These are phyloP conservation scores for Lanius collurio DNA, from an alignment of 2,113 vertebrate species.

Conservation along the genomic window DNA sequence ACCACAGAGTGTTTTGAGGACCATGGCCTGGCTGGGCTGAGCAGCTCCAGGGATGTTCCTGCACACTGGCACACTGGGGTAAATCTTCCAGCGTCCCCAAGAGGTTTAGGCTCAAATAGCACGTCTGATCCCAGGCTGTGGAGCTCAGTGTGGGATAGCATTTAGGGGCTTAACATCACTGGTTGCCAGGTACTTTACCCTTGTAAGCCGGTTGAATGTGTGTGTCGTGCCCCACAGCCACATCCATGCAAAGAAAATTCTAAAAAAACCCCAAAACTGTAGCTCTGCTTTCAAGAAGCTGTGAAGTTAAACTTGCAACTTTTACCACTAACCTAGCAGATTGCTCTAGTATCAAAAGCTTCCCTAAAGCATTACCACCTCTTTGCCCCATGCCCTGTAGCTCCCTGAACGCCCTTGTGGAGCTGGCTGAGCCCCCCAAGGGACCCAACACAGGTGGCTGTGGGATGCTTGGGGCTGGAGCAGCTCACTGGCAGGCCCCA, in stretches of 20 bases:
- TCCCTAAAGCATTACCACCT: not conserved
- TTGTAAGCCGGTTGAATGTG: rapidly evolving
- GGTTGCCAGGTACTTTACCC: not conserved
- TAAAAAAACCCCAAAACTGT: not conserved
- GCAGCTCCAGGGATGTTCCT: not conserved
- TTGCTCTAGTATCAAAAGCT: not conserved
- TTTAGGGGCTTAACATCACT: not conserved
- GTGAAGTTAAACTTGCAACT: not conserved
- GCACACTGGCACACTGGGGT: too few relatives aligned
- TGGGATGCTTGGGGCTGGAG: not conserved
- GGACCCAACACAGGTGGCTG: rapidly evolving
- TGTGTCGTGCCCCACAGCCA: not conserved
- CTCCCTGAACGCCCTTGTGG: not conserved
- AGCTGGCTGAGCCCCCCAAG: not conserved
- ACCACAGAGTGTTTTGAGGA: not conserved
- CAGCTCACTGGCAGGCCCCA: not conserved
- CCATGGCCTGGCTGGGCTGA: not conserved
- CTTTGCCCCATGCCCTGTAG: not conserved
- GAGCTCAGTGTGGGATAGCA: not conserved
- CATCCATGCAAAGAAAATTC: not conserved
- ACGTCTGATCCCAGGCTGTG: rapidly evolving
- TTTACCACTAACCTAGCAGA: not conserved
- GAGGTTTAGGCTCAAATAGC: not conserved
- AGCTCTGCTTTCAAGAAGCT: not conserved
- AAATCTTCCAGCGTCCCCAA: not conserved